Base-by-base conservation (phyloP, 2,797 vertebrate species). In the Acanthopagrus latus region DNA sequence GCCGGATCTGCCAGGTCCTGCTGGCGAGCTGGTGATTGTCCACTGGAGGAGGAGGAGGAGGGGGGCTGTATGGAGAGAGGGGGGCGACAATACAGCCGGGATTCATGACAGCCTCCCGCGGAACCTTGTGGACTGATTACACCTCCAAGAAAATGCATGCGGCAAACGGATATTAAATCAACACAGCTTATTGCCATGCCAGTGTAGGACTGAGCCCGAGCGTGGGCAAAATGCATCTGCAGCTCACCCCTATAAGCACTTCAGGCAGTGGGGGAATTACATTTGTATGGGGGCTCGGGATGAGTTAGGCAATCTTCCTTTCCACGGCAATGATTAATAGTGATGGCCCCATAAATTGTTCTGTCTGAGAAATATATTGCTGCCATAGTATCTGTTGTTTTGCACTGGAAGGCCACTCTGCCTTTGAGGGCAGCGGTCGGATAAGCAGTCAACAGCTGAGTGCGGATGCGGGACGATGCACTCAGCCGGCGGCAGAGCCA, bases 151-250 rank as follows among this genome's bases (percentile, higher is more conserved):
- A 92, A 94, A 93, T 89, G 88, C 91, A 92, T 86, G 92, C 68
- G 23, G 87, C 89, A 87, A 91, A 91, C 79, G 60, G 86, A 94
- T 91, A 92, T 94, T 94, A 93, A 94, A 95, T 94, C 92, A 94
- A 82, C 78, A 71, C 76, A 77, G 90, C 86, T 91, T 92, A 91
- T 93, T 93, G 87, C 87, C 72, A 80, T 89, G 88, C 88, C 90
- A 68, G 73, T 7, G 83, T 43, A 48, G 75, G 80, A 25, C 56
- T 0, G 52, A 82, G 82, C 63, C 63, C 3, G 17, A 64, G 78
- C 27, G 44, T 64, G 82, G 89, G 85, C 71, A 73, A 83, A 84
- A 84, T 74, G 67, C 76, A 82, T 89, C 90, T 76, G 80, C 79
- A 70, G 68, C 81, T 75, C 65, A 54, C 27, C 84, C 66, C 50